Percentiles rank a stretch among this genome's conserved stretches.
Conservation (phyloP, 1,140 invertebrate genomes). For the Dysdera silvatica region DNA sequence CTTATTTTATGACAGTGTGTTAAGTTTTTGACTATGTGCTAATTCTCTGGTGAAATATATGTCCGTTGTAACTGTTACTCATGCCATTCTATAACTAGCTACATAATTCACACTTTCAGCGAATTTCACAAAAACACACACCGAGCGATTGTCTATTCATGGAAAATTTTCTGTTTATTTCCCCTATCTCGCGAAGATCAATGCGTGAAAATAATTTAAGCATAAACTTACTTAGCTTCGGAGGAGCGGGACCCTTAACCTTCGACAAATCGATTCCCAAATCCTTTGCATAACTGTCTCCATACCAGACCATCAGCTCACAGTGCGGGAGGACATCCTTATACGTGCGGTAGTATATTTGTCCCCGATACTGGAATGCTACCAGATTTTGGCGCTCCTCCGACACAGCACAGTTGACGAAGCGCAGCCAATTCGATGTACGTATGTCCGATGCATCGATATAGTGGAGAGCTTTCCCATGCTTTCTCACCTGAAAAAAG, state of each 20-base stretch:
- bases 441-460: neutral
- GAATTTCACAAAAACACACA: neutral
- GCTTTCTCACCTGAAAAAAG: neutral
- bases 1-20: too few relatives aligned
- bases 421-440: constrained; percentile 53
- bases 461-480: neutral
- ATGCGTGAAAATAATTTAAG: neutral
- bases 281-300: constrained; percentile 29
- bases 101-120: neutral
- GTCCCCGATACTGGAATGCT: constrained; percentile 51
- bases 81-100: neutral
- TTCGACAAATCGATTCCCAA: neutral
- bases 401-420: constrained; percentile 52
- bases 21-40: too few relatives aligned
- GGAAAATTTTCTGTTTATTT: neutral
- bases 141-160: neutral
- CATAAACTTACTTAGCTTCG: neutral
- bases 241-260: neutral
- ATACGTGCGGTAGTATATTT: constrained; percentile 52
- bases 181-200: neutral
- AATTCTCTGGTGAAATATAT: neutral
- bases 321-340: constrained; percentile 46
- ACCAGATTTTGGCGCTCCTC: constrained; percentile 51
- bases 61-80: neutral
- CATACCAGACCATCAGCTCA: constrained; percentile 54